These are phyloP conservation scores for Balaeniceps rex DNA, from an alignment of 2,113 vertebrate genomes.

Conservation along the genomic window DNA sequence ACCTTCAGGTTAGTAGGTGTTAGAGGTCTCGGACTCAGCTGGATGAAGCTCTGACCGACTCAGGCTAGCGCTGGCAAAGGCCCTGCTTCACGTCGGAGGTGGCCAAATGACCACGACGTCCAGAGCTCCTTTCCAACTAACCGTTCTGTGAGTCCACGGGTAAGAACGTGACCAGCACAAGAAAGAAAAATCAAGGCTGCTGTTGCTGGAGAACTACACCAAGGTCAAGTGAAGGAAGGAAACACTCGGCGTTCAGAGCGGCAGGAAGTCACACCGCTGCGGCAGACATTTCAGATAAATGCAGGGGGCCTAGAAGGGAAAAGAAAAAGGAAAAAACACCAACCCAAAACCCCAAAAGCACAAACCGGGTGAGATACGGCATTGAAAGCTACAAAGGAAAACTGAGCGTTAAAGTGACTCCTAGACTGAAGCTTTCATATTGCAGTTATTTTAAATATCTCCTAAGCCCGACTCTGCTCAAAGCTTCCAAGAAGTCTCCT, in stretches of 20 bases:
- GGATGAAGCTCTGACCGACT: not conserved
- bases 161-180: not conserved
- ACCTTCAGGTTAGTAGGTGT: not conserved
- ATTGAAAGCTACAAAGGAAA: not conserved
- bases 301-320: fast-evolving
- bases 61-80: not conserved
- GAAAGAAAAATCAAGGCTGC: not conserved
- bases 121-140: not conserved
- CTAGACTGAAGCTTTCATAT: fast-evolving
- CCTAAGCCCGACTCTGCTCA: not conserved
- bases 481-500: not conserved
- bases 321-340: not conserved
- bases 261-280: not conserved
- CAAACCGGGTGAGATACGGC: not conserved
- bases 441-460: not conserved
- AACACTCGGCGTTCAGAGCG: fast-evolving
- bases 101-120: not conserved
- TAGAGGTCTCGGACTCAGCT: not conserved
- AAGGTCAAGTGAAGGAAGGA: not conserved
- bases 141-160: not conserved
- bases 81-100: fast-evolving
- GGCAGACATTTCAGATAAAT: not conserved
- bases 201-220: not conserved
- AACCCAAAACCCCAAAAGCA: not conserved
- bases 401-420: not conserved